Conservation (phyloP, 37 sponge, comb jelly and placozoan species). For the Axinella damicornis region DNA sequence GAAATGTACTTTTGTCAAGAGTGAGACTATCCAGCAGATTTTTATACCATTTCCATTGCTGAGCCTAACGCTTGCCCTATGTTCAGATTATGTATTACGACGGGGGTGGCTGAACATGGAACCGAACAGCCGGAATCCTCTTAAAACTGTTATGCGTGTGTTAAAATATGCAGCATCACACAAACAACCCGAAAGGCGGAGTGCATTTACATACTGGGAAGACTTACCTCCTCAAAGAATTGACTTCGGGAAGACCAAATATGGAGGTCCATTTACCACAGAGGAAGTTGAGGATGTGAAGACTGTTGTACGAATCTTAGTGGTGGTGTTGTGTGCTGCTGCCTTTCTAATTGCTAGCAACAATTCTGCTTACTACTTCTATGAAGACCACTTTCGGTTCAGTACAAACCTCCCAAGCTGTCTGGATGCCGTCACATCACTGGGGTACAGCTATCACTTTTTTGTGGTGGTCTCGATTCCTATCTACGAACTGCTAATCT, state of each 20-base stretch:
- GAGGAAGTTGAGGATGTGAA: slow-evolving; percentile 30
- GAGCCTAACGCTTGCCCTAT: not conserved
- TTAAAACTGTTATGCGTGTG: slow-evolving; percentile 2
- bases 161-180: not conserved
- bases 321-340: not conserved
- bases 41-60: not conserved
- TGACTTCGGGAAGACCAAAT: slow-evolving; percentile 4
- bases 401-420: too few relatives aligned
- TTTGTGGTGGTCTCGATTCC: not conserved
- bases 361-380: too few relatives aligned
- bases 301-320: slow-evolving; percentile 5
- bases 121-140: slow-evolving; percentile 8
- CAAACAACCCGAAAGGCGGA: slow-evolving; percentile 9
- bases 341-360: too few relatives aligned
- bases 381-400: too few relatives aligned
- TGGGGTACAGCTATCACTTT: too few relatives aligned
- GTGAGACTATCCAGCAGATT: not conserved
- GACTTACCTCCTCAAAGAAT: not conserved
- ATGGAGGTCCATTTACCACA: slow-evolving; percentile 21
- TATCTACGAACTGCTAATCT: not conserved
- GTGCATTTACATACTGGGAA: slow-evolving; percentile 17
- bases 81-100: not conserved
- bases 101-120: not conserved
- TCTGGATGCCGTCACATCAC: too few relatives aligned
- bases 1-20: not conserved